A percentile compares a stretch with the other conserved stretches of the same genome.
These are phyloP conservation scores for Corbicula japonica DNA, from an alignment of 2,888 invertebrate species.

Conservation along the genomic window DNA sequence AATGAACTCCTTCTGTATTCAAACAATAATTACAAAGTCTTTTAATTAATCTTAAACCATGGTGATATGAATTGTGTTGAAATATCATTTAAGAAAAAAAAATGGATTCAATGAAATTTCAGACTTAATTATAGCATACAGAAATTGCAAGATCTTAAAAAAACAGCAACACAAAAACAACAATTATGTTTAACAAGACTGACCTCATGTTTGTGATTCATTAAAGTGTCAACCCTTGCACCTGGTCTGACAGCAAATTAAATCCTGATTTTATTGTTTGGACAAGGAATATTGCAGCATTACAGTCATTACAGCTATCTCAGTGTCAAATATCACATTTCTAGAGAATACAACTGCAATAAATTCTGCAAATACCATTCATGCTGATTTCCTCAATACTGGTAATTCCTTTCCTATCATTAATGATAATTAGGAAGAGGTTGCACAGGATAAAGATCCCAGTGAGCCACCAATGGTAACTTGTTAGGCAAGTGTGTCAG, in stretches of 20 bases:
- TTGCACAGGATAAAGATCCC: neutral
- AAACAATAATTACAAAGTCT: too few species aligned
- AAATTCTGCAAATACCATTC: constrained; percentile 11
- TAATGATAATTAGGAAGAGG: constrained; percentile 7
- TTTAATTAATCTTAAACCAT: too few species aligned
- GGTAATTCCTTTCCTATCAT: constrained; percentile 15
- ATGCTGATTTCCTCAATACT: constrained; percentile 9
- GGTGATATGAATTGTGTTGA: too few species aligned
- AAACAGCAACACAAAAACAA: too few species aligned
- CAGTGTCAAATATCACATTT: neutral
- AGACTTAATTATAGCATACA: too few species aligned
- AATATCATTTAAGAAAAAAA: too few species aligned
- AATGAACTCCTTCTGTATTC: too few species aligned
- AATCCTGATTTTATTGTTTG: constrained; percentile 10
- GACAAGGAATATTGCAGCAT: neutral
- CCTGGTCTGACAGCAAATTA: constrained; percentile 3
- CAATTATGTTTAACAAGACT: too few species aligned
- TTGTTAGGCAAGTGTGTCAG: constrained; percentile 15
- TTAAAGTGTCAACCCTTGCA: constrained; percentile 14
- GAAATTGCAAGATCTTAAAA: too few species aligned
- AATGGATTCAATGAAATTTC: too few species aligned
- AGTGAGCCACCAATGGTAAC: constrained; percentile 8
- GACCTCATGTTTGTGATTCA: too few species aligned
- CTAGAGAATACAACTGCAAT: neutral
- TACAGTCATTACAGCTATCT: neutral